A percentile compares a stretch with the other conserved stretches of the same genome.
Conservation (phyloP, 2,888 invertebrate genomes). For the Poecilobothrus nobilitatus region DNA sequence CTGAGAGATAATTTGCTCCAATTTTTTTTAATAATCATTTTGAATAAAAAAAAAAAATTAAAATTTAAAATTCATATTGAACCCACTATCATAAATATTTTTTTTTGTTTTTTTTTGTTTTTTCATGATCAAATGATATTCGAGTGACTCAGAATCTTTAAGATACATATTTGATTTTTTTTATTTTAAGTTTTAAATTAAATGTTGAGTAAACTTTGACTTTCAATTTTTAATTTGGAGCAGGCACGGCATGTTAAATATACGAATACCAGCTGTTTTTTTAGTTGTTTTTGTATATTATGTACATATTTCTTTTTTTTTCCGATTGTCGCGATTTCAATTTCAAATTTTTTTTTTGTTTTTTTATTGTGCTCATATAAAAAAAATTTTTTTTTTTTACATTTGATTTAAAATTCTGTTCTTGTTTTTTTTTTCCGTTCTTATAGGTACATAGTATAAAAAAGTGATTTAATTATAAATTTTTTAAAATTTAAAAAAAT, state of each 20-base stretch:
- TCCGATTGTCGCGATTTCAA: too few relatives aligned
- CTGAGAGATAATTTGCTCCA: not conserved
- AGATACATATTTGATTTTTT: not conserved
- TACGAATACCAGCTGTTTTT: not conserved
- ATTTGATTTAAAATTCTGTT: too few relatives aligned
- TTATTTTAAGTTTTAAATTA: not conserved
- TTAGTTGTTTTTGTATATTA: not conserved
- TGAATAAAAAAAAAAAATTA: not conserved
- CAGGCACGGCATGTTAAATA: not conserved
- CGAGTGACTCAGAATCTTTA: not conserved
- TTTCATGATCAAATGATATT: not conserved
- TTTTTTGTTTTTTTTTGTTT: too few relatives aligned
- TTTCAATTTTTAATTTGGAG: not conserved
- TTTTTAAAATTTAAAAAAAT: too few relatives aligned
- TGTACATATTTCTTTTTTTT: too few relatives aligned
- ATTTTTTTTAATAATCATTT: not conserved
- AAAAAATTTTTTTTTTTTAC: too few relatives aligned
- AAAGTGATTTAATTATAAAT: too few relatives aligned
- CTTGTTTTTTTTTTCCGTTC: too few relatives aligned
- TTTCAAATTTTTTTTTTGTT: too few relatives aligned
- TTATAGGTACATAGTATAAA: too few relatives aligned
- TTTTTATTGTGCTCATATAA: too few relatives aligned
- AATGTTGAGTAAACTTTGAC: not conserved
- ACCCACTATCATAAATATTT: not conserved
- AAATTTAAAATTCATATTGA: not conserved